Evolutionary conservation across 1,140 invertebrate species (phyloP).

Genomic region (Cotesia vestalis): DNA sequence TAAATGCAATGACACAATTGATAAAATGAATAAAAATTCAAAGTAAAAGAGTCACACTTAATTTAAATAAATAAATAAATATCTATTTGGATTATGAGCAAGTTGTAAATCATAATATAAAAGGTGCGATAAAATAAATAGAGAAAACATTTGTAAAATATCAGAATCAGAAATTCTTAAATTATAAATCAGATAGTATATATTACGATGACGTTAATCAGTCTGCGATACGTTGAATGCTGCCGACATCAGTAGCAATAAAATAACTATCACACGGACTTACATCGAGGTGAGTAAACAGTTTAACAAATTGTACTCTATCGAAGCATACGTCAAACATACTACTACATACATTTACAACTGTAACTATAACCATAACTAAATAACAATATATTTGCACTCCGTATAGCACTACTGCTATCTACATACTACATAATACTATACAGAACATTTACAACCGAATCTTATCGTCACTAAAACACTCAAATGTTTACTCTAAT

Average conservation of each 20-base stretch:
- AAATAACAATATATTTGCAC: no score
- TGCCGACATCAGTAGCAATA: constrained; percentile 16
- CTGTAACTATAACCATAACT: no score
- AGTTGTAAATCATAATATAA: background rate
- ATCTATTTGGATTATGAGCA: background rate
- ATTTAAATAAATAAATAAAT: background rate
- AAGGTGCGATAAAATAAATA: background rate
- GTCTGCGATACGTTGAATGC: background rate
- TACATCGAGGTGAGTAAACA: constrained; percentile 19
- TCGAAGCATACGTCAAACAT: background rate
- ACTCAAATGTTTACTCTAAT: no score
- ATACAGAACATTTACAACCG: no score
- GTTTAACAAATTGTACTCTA: constrained; percentile 5
- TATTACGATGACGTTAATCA: constrained; percentile 6
- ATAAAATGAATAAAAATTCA: no score
- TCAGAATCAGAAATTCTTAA: background rate
- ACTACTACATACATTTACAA: background rate
- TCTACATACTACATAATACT: no score
- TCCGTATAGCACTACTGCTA: no score
- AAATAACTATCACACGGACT: constrained; percentile 17
- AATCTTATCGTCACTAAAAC: no score
- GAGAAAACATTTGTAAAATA: no score
- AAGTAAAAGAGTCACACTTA: no score
- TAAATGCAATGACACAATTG: no score
- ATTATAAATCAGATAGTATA: background rate